Evolutionary conservation across 2,888 invertebrate genomes (phyloP), one percentile per base, ranked within the genome.

Genomic region (Strigamia crassipes): DNA sequence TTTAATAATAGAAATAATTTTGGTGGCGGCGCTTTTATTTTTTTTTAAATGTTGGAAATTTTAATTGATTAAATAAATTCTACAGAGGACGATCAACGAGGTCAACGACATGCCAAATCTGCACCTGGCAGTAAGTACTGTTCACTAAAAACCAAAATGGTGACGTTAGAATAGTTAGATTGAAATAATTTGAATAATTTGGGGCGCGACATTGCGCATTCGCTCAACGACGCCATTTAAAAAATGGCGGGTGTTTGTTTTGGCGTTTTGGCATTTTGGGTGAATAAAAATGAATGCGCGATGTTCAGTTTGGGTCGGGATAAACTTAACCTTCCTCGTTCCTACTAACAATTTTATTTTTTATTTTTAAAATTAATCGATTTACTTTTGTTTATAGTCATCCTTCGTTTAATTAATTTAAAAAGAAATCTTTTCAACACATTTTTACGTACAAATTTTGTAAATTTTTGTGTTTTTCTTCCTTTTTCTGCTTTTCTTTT

Each of bases 101-200:
- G 27, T 73, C 23, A 73, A 73, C 81, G 83, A 15, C 83, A 83
- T 82, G 84, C 85, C n/a, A 83, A 84, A 81, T 85, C 85, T 41
- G 85, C 85, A 79, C 85, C 85, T 82, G 84, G 85, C 83, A 85
- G 85, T 85, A 84, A 85, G 85, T 83, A 83, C 84, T 81, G 61
- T 78, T 81, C 79, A 81, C 81, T 15, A 27, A 41, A 79, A 42
- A 56, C 3, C 6, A 18, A 56, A 56, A 18, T 56, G 6, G 38
- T 56, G 5, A 18, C 21, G 79, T 12, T 23, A 18, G n/a, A 23
- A 23, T 18, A 23, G 8, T 23, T 9, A n/a, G 12, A 15, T 77
- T 31, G 18, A 27, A 77, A 77, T 77, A 21, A n/a, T n/a, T 66
- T 66, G 1, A 13, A 66, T 21, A 21, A 13, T 66, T 66, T 34